Conservation (phyloP, 1,140 invertebrate species). For the Drosophila ogumai region DNA sequence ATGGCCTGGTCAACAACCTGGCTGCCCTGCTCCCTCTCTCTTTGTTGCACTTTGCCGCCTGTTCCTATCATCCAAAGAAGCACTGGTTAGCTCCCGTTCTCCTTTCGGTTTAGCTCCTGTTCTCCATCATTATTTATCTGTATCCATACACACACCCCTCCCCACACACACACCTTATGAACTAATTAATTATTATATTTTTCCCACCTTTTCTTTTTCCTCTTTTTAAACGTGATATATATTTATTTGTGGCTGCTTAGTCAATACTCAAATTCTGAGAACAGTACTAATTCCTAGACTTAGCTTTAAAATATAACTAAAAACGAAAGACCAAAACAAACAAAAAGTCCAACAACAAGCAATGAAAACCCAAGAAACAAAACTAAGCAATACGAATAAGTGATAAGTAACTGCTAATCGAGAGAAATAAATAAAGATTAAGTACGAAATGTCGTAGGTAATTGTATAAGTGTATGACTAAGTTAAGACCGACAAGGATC, state of each 20-base stretch:
- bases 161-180: conserved; percentile 44
- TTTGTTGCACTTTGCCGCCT: conserved; percentile 19
- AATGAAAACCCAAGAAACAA: conserved; percentile 33
- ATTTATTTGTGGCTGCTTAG: conserved; percentile 46
- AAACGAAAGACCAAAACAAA: conserved; percentile 13
- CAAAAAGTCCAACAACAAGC: conserved; percentile 27
- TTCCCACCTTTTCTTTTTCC: conserved; percentile 65
- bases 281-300: conserved; percentile 78
- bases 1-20: conserved; percentile 19
- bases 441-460: conserved; percentile 7
- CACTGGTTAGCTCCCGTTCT: conserved; percentile 13
- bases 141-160: conserved; percentile 11
- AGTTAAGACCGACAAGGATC: conserved; percentile 16
- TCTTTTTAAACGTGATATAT: conserved; percentile 44
- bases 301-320: conserved; percentile 33
- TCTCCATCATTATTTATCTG: conserved; percentile 32
- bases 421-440: conserved; percentile 29
- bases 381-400: conserved; percentile 28
- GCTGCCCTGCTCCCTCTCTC: too few relatives aligned
- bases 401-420: conserved; percentile 7
- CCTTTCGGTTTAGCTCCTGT: conserved; percentile 24
- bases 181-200: conserved; percentile 73
- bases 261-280: conserved; percentile 83
- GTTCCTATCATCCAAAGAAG: neutral
- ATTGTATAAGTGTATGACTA: neutral